Evolutionary conservation across 1,140 invertebrate genomes (phyloP), one percentile per base, ranked within the genome.

Genomic region (Batillaria attramentaria): DNA sequence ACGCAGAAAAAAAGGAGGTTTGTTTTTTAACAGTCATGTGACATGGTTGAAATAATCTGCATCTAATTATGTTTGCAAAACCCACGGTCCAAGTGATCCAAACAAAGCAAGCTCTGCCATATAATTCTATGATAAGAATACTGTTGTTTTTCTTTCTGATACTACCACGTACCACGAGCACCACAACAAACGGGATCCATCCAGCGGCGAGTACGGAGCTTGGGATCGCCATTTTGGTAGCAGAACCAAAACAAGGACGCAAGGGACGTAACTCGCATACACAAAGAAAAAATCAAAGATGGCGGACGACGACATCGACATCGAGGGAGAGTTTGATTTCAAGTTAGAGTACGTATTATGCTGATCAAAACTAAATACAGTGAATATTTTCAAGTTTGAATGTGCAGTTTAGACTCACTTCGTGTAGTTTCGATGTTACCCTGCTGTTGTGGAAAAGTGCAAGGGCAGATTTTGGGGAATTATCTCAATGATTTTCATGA

Each of bases 221-320:
- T 37, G 16, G 10, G 3, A 37, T 33, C 18, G 6, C 33, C 31
- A 35, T 66, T 33, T 66, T 31, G 31, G 4, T 18, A 33, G 16
- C 3, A n/a, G 57, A 60, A 60, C 31, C 57, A 8, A n/a, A 60
- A 20, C 57, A 28, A 60, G 20, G 20, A 28, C 24, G 20, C 18
- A 46, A 37, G 46, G 4, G 33, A 54, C 33, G 50, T 46, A 18
- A 41, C 16, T 5, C n/a, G 31, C 2, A 31, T 70, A 24, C 33
- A 24, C 24, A 50, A 42, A 46, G 35, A 35, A 42, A 37, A 37
- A 20, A 54, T 84, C 83, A 73, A 88, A 87, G 84, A 87, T 87
- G 78, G 87, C 87, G 75, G 90, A 91, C 62, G 89, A 86, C 62
- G 90, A 91, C 84, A 88, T 91, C 50, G 90, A 91, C 77, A 86